Evolutionary conservation across 2,888 invertebrate species (phyloP).

Genomic region (Eupithecia vulgata): DNA sequence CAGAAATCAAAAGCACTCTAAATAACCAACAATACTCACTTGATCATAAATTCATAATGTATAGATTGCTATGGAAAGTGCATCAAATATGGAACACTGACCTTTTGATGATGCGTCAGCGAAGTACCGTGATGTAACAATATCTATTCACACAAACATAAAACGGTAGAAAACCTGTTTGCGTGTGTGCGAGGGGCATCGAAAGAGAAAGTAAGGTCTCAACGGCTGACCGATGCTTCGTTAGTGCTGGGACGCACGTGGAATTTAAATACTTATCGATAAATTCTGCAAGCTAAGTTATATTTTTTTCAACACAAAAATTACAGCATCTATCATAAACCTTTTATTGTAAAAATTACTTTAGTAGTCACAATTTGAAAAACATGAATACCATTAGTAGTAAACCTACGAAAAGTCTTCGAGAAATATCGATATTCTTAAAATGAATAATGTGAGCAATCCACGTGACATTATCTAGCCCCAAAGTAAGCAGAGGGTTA

Average conservation of each 20-base stretch:
- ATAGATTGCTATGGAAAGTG: conserved; percentile 72
- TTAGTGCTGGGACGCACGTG: conserved; percentile 49
- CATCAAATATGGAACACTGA: conserved; percentile 74
- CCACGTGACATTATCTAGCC: background rate
- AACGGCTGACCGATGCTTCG: conserved; percentile 59
- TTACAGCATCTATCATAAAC: background rate
- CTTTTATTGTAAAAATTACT: background rate
- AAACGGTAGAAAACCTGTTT: conserved; percentile 39
- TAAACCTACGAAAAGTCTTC: background rate
- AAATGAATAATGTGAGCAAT: background rate
- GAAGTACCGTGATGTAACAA: conserved; percentile 70
- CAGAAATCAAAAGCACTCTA: conserved; percentile 12
- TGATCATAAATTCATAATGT: conserved; percentile 32
- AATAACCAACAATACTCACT: conserved; percentile 11
- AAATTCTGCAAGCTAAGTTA: background rate
- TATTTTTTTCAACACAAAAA: background rate
- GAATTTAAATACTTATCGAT: conserved; percentile 32
- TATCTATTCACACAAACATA: conserved; percentile 55
- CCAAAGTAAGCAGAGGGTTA: background rate
- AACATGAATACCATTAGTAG: background rate
- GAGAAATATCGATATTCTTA: background rate
- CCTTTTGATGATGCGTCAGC: conserved; percentile 81
- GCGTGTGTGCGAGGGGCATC: conserved; percentile 61
- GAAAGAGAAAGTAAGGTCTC: conserved; percentile 81
- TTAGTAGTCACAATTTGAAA: background rate